These are phyloP conservation scores for Thera britannica DNA, from an alignment of 2,888 invertebrate genomes.

Conservation along the genomic window DNA sequence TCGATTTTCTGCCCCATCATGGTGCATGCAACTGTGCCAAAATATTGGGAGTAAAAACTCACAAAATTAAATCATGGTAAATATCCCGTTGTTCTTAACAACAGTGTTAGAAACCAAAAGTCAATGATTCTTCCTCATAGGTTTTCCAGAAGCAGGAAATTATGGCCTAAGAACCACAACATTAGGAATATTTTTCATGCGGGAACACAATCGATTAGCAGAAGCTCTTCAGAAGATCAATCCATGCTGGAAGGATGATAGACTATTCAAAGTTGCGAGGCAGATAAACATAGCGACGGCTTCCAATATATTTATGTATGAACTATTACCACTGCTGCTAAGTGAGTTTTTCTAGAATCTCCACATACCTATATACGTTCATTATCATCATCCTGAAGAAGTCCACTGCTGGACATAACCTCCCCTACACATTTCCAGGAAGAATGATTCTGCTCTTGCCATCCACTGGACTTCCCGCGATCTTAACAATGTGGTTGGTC, in stretches of 20 bases:
- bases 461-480: no score
- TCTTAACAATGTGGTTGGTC: no score
- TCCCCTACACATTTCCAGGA: no score
- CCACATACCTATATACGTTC: no score
- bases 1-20: no score
- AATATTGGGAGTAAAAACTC: no score
- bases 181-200: conserved; percentile 66
- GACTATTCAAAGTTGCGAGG: conserved; percentile 68
- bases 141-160: conserved; percentile 63
- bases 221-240: conserved; percentile 58
- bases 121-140: conserved; percentile 37
- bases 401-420: no score
- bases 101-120: neutral
- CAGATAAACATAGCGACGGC: conserved; percentile 70
- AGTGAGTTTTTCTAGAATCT: conserved; percentile 52
- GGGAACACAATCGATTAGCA: conserved; percentile 72
- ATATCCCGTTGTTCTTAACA: no score
- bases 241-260: conserved; percentile 73
- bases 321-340: conserved; percentile 63
- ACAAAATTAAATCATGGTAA: no score
- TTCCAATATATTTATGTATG: conserved; percentile 67
- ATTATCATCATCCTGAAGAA: no score
- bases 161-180: conserved; percentile 64
- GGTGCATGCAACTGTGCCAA: no score
- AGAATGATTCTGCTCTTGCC: no score